Evolutionary conservation across 2,888 invertebrate genomes (phyloP).

Genomic region (Acleris laterana): DNA sequence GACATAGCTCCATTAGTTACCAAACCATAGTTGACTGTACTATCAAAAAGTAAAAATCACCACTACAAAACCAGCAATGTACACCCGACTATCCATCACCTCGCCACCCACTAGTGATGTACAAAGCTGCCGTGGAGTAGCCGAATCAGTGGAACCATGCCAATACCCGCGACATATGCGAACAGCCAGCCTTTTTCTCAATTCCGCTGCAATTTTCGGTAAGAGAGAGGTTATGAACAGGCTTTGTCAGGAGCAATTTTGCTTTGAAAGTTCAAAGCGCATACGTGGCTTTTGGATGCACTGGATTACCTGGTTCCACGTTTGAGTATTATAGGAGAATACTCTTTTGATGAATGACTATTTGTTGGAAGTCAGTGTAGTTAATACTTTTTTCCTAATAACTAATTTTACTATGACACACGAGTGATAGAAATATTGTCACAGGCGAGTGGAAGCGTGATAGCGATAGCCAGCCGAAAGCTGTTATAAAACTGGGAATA

Average conservation of each 20-base stretch:
- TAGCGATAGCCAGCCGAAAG: too few species aligned
- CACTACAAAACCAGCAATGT: slow-evolving; percentile 42
- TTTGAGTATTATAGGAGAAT: too few species aligned
- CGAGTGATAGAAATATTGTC: too few species aligned
- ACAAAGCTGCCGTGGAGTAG: slow-evolving; percentile 45
- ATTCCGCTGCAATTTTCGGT: slow-evolving; percentile 56
- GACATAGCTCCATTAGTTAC: too few species aligned
- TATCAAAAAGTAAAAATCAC: too few species aligned
- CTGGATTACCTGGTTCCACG: neutral
- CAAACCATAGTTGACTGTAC: too few species aligned
- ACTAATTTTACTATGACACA: too few species aligned
- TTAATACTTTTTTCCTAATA: too few species aligned
- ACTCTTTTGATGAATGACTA: too few species aligned
- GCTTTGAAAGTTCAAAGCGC: slow-evolving; percentile 11
- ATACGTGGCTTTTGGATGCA: slow-evolving; percentile 3
- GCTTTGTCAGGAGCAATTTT: slow-evolving; percentile 37
- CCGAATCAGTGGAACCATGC: slow-evolving; percentile 68
- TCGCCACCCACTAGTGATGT: slow-evolving; percentile 16
- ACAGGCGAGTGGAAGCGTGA: too few species aligned
- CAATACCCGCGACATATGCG: slow-evolving; percentile 61
- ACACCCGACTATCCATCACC: slow-evolving; percentile 35
- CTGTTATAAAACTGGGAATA: too few species aligned
- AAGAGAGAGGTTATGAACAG: slow-evolving; percentile 43
- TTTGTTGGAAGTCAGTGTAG: too few species aligned
- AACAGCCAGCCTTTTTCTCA: slow-evolving; percentile 51